Conservation (phyloP, 2,797 vertebrate genomes). For the Salmo trutta region DNA sequence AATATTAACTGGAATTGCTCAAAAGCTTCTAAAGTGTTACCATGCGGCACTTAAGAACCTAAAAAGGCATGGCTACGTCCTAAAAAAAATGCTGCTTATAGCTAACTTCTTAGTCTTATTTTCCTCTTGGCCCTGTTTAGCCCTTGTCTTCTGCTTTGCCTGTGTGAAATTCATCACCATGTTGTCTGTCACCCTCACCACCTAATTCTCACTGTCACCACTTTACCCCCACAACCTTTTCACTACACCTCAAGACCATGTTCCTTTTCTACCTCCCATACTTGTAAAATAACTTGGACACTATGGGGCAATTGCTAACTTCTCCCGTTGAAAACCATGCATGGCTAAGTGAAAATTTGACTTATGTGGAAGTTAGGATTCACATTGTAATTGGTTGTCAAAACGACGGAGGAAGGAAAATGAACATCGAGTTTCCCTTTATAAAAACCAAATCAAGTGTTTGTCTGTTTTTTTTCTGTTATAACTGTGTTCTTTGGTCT, state of each 20-base stretch:
- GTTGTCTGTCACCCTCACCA: not conserved
- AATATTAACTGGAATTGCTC: not conserved
- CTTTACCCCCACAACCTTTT: not conserved
- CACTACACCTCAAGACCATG: not conserved
- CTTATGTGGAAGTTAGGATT: not conserved
- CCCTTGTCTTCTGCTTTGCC: constrained; percentile 1
- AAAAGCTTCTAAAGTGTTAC: not conserved
- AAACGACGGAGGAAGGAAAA: not conserved
- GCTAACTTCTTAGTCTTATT: not conserved
- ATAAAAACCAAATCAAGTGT: constrained; percentile 55
- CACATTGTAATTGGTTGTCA: not conserved
- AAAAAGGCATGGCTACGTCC: not conserved
- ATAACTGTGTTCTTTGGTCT: constrained; percentile 72
- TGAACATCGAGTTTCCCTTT: not conserved
- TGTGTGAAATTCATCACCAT: not conserved
- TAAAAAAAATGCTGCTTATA: not conserved
- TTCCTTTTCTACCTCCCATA: constrained; percentile 2
- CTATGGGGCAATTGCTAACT: not conserved
- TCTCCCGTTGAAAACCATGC: not conserved
- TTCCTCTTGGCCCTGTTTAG: not conserved
- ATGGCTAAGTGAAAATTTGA: too few relatives aligned
- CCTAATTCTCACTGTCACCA: not conserved
- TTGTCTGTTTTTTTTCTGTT: constrained; percentile 68
- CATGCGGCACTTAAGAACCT: not conserved
- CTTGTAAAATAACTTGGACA: not conserved